Evolutionary conservation across 2,888 invertebrate genomes (phyloP), one percentile per base, ranked within the genome.

Genomic region (Ichneumoninae sp.): DNA sequence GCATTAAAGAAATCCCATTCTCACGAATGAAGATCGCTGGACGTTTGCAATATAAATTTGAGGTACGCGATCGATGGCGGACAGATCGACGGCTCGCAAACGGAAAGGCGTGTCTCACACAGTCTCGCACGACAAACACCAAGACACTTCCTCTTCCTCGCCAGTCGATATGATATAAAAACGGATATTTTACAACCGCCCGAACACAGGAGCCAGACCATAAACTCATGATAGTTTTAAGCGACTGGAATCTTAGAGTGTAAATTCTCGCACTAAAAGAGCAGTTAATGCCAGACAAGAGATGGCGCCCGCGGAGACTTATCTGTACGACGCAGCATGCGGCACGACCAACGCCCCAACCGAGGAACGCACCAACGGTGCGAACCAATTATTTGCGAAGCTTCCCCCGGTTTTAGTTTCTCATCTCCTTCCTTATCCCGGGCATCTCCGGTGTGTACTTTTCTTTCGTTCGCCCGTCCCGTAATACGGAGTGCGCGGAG

Each of bases 381-480:
- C 54, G 52, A 81, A 76, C 54, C 76, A 81, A 81, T 81, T 76
- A 81, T 76, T 76, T 76, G 50, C 66, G 40, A 36, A 44, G 40
- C 66, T 40, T 16, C 66, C 66, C 66, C 26, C 50, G 74, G 74
- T 77, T 73, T 65, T 10, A 60, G 30, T 79, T 71, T 52, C 69
- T 68, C 75, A 66, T 81, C 52, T 79, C 71, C 81, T 70, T 76
- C 47, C 68, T 57, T 57, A 80, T 80, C 60, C 47, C 71, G 19
- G 36, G 60, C 33, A 57, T 57, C 52, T 57, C 40, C 65, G 30
- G 40, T 54, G 19, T 78, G 52, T 69, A 63, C 66, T 30, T 40
- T 73, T 57, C 36, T 60, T 50, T 44, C 54, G 47, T 78, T 85
- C 57, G 22, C 13, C 10, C 22, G 22, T 26, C 26, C 10, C 3